phyloP scores from a whole-genome alignment of 2,797 vertebrate species.

The Anguilla marmorata region DNA sequence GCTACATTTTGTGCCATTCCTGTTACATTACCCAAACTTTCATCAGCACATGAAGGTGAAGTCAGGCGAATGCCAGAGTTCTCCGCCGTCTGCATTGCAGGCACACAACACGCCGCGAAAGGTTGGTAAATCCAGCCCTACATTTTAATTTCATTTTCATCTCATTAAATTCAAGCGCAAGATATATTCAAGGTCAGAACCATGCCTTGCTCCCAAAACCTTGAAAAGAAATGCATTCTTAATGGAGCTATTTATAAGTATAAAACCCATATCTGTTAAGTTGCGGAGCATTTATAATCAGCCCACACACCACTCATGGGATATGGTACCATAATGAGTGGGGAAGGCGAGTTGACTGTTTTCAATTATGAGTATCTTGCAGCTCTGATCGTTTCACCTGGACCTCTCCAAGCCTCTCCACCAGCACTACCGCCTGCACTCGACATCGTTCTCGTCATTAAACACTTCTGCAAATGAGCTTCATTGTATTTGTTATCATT shows the following conservation, averaged over 20 bases:
- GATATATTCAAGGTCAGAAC: background rate
- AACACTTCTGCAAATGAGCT: constrained; percentile 18
- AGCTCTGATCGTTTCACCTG: background rate
- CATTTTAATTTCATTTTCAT: background rate
- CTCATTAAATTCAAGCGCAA: background rate
- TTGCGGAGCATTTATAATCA: background rate
- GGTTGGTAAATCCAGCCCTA: background rate
- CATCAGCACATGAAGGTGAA: background rate
- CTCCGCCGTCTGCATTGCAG: background rate
- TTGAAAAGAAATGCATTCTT: background rate
- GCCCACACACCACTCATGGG: background rate
- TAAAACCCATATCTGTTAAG: background rate
- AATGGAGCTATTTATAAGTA: background rate
- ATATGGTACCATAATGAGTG: background rate
- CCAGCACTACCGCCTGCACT: background rate
- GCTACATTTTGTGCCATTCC: background rate
- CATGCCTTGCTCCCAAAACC: background rate
- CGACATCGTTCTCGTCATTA: background rate
- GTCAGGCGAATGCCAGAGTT: background rate
- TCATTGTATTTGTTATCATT: constrained; percentile 20
- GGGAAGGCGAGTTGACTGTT: background rate
- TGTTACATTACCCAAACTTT: background rate
- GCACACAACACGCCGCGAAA: background rate
- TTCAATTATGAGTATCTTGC: constrained; percentile 22
- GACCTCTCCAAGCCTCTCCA: background rate